Percentiles rank a stretch among this genome's conserved stretches.
These are phyloP conservation scores for Bombus pascuorum DNA, from an alignment of 1,140 invertebrate species.

Conservation along the genomic window DNA sequence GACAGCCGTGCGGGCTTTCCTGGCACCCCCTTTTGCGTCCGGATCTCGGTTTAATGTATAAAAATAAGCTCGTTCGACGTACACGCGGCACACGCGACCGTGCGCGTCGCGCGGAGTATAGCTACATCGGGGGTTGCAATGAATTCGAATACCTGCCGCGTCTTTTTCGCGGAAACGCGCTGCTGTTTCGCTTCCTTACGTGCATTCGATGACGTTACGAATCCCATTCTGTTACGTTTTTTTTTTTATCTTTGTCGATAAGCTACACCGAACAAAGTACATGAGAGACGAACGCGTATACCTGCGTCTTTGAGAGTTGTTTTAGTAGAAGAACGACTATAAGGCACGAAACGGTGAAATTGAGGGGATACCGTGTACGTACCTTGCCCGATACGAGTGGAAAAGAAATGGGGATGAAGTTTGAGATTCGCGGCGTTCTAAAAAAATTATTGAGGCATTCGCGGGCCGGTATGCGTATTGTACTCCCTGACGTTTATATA, in stretches of 20 bases:
- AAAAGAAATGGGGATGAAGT: background rate
- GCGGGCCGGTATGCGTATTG: background rate
- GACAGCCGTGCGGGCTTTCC: conserved; percentile 55
- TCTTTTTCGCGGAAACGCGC: background rate
- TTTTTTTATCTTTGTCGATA: background rate
- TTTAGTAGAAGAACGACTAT: background rate
- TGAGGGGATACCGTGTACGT: background rate
- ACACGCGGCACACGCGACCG: background rate
- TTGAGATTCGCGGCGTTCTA: background rate
- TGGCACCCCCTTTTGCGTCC: conserved; percentile 23
- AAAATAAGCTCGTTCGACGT: conserved; percentile 69
- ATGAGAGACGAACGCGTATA: background rate
- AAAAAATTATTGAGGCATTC: conserved; percentile 40
- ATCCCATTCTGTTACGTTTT: background rate
- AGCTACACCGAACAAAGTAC: background rate
- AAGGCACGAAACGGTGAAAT: background rate
- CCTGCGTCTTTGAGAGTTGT: background rate
- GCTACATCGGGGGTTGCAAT: background rate
- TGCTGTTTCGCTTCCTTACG: background rate
- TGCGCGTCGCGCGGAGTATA: too few relatives aligned
- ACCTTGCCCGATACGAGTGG: background rate
- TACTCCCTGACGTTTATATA: conserved; percentile 46
- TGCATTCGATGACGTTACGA: background rate
- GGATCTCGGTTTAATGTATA: conserved; percentile 69
- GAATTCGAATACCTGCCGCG: conserved; percentile 20